Evolutionary conservation across 1,140 invertebrate genomes (phyloP).

Genomic region (Drosophila setifemur): DNA sequence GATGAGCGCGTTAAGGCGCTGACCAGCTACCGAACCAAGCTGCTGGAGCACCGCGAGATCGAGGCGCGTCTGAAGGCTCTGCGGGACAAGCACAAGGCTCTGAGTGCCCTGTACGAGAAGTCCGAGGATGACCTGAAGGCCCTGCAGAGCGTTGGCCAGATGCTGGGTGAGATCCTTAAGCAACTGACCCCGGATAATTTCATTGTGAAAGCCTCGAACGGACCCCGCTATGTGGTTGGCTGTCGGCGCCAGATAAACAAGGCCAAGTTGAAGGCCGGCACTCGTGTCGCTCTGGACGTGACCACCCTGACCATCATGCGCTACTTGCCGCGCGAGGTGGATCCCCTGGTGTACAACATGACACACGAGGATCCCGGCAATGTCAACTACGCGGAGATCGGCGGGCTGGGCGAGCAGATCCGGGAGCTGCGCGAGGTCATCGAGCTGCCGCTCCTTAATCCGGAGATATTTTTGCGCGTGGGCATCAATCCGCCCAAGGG

Average conservation of each 20-base stretch:
- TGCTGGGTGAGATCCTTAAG: constrained; percentile 99
- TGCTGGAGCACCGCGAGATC: constrained; percentile 97
- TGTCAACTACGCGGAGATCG: constrained; percentile 59
- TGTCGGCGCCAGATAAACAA: constrained; percentile 64
- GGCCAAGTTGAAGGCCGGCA: constrained; percentile 48
- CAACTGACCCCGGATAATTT: constrained; percentile 99
- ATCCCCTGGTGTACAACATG: constrained; percentile 72
- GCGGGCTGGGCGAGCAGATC: constrained; percentile 62
- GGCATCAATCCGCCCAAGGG: constrained; percentile 99
- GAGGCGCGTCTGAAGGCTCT: constrained; percentile 96
- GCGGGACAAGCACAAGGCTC: constrained; percentile 96
- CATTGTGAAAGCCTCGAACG: constrained; percentile 61
- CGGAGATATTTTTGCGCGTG: constrained; percentile 98
- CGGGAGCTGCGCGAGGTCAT: constrained; percentile 66
- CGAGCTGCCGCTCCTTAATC: constrained; percentile 82
- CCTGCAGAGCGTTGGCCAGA: constrained; percentile 99
- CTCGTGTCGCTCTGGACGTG: constrained; percentile 58
- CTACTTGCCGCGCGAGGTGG: constrained; percentile 59
- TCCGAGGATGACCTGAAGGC: constrained; percentile 99
- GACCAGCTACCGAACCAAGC: constrained; percentile 95
- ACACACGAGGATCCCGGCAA: constrained; percentile 64
- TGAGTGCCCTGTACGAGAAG: constrained; percentile 98
- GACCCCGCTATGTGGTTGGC: constrained; percentile 62
- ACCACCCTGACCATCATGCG: constrained; percentile 67
- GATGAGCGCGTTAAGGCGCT: constrained; percentile 90